Evolutionary conservation across 2,113 vertebrate genomes (phyloP).

Genomic region (Trachemys scripta): DNA sequence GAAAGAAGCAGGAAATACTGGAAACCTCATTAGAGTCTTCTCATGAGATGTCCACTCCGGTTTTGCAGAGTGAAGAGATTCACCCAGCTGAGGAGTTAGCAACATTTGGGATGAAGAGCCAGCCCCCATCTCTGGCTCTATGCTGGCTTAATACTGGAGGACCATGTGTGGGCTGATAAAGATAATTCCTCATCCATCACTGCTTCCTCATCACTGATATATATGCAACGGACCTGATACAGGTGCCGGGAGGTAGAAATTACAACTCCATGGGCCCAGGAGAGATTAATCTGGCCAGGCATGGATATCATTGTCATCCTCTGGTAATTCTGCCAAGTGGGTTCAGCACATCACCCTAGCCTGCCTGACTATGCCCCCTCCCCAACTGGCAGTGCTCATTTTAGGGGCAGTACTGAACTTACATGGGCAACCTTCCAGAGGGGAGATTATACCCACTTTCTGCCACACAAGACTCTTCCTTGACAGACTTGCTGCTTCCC

Average conservation of each 20-base stretch:
- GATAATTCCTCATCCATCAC: background rate
- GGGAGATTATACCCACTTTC: background rate
- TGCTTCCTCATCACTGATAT: background rate
- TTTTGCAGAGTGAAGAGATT: background rate
- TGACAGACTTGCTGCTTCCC: background rate
- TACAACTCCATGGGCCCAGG: background rate
- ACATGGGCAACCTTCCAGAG: background rate
- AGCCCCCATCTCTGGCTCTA: background rate
- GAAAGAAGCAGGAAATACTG: background rate
- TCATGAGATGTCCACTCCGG: background rate
- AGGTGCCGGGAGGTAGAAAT: background rate
- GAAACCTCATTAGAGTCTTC: background rate
- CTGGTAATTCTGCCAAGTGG: background rate
- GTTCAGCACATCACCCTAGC: background rate
- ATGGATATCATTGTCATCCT: background rate
- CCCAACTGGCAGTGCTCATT: background rate
- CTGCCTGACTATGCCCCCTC: background rate
- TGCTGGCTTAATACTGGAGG: background rate
- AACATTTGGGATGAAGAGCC: background rate
- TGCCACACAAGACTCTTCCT: rapidly evolving
- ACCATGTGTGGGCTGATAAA: background rate
- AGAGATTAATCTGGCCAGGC: background rate
- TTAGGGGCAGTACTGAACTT: background rate
- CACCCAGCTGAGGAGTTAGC: background rate
- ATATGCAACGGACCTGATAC: background rate